phyloP scores from a whole-genome alignment of 30 jellyfish, hydroid and myxozoan genomes.

The Aurelia sp. region DNA sequence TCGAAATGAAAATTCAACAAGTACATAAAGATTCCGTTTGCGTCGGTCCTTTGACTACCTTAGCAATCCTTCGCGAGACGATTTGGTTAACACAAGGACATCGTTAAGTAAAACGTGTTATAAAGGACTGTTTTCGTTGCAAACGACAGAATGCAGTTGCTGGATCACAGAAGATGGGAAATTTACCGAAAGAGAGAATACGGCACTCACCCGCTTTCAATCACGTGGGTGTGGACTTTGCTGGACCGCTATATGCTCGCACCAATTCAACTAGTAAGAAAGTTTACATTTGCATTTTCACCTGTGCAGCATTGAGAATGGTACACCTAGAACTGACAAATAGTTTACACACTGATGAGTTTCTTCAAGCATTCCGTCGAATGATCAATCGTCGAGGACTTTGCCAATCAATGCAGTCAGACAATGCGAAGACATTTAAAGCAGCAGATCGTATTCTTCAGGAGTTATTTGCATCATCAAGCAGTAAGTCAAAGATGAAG shows the following conservation, averaged over 20 bases:
- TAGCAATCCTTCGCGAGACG: background rate
- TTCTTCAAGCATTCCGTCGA: background rate
- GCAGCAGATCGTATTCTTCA: no score
- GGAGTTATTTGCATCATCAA: background rate
- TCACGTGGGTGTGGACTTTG: no score
- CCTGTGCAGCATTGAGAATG: conserved; percentile 57
- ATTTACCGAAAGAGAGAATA: conserved; percentile 1
- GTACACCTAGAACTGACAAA: conserved; percentile 32
- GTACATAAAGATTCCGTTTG: no score
- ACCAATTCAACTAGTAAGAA: no score
- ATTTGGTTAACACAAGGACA: background rate
- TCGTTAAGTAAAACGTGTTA: conserved; percentile 8
- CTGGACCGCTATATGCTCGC: no score
- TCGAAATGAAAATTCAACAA: no score
- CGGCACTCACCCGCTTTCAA: background rate
- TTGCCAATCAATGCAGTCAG: background rate
- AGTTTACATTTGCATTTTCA: conserved; percentile 18
- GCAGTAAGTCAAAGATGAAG: background rate
- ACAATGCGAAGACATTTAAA: conserved; percentile 24
- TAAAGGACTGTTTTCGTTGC: background rate
- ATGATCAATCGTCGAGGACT: conserved; percentile 27
- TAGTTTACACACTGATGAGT: background rate
- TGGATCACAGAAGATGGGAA: no score
- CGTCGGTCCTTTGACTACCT: background rate
- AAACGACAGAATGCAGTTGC: conserved; percentile 10